phyloP scores from a whole-genome alignment of 2,797 vertebrate genomes.

The Pseudomugil tenellus region DNA sequence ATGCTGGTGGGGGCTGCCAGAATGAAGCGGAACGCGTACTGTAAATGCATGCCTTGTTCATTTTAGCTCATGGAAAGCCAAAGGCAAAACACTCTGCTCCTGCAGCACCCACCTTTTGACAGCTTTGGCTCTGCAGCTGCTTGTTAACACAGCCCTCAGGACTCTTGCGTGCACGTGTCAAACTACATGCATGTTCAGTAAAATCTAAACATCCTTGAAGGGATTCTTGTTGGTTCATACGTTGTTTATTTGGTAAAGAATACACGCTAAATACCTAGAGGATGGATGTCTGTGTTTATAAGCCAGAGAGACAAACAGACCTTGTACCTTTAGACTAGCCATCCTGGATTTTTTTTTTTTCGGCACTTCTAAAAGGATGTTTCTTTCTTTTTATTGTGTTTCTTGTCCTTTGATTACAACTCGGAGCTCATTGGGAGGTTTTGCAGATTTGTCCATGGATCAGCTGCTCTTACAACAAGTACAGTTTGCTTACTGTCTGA shows the following conservation, averaged over 20 bases:
- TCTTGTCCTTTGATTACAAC: constrained; percentile 37
- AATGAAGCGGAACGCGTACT: constrained; percentile 9
- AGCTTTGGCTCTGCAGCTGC: constrained; percentile 31
- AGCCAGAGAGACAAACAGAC: background rate
- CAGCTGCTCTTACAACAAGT: constrained; percentile 30
- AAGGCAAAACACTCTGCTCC: constrained; percentile 19
- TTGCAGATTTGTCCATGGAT: constrained; percentile 30
- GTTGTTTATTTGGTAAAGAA: constrained; percentile 24
- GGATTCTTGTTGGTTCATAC: background rate
- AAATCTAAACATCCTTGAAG: constrained; percentile 32
- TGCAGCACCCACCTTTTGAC: constrained; percentile 27
- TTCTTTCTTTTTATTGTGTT: constrained; percentile 19
- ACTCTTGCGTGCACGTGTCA: constrained; percentile 27
- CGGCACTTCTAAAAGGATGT: constrained; percentile 16
- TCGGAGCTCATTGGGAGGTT: constrained; percentile 19
- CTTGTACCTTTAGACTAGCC: constrained; percentile 23
- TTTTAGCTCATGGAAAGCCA: constrained; percentile 25
- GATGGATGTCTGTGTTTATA: constrained; percentile 10
- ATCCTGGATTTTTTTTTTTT: constrained; percentile 20
- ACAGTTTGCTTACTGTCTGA: constrained; percentile 21
- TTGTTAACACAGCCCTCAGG: constrained; percentile 31
- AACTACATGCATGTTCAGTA: constrained; percentile 39
- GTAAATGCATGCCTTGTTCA: constrained; percentile 15
- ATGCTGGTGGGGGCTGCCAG: background rate
- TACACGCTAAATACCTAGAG: background rate